A percentile compares a stretch with the other conserved stretches of the same genome.
phyloP scores from a whole-genome alignment of 92 coral and sea anemone genomes.

The Actinostola sp. region DNA sequence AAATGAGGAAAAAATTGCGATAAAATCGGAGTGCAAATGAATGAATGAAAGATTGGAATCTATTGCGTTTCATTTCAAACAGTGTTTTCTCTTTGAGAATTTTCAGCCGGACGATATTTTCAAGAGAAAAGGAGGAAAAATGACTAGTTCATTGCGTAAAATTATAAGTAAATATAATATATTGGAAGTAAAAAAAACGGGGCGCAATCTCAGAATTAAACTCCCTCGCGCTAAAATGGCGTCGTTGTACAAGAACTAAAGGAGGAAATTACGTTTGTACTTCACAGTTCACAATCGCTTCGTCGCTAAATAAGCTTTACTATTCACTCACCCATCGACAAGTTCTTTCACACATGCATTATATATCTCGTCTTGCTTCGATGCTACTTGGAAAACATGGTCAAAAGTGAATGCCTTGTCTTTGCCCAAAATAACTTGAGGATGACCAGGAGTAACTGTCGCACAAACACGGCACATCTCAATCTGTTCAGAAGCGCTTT shows the following conservation, averaged over 20 bases:
- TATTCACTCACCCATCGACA: constrained; percentile 86
- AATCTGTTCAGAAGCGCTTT: constrained; percentile 97
- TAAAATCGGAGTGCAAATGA: neutral
- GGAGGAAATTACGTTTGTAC: neutral
- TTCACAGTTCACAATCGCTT: neutral
- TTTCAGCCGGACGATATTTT: neutral
- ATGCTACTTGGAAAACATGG: constrained; percentile 77
- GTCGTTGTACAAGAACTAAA: constrained; percentile 1
- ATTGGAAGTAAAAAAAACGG: neutral
- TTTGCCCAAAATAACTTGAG: constrained; percentile 96
- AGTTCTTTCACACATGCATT: constrained; percentile 80
- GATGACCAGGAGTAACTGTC: constrained; percentile 85
- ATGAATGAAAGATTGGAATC: neutral
- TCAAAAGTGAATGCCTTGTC: constrained; percentile 99
- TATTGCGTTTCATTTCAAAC: neutral
- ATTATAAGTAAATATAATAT: neutral
- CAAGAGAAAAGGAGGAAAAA: neutral
- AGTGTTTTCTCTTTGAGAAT: neutral
- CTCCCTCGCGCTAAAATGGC: constrained; percentile 41
- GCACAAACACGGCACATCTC: constrained; percentile 98
- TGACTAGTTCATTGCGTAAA: neutral
- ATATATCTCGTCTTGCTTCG: constrained; percentile 84
- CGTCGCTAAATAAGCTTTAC: neutral
- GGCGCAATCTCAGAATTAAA: constrained; percentile 10
- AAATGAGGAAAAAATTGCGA: neutral